phyloP scores from a whole-genome alignment of 2,113 vertebrate species.

The Colius striatus region DNA sequence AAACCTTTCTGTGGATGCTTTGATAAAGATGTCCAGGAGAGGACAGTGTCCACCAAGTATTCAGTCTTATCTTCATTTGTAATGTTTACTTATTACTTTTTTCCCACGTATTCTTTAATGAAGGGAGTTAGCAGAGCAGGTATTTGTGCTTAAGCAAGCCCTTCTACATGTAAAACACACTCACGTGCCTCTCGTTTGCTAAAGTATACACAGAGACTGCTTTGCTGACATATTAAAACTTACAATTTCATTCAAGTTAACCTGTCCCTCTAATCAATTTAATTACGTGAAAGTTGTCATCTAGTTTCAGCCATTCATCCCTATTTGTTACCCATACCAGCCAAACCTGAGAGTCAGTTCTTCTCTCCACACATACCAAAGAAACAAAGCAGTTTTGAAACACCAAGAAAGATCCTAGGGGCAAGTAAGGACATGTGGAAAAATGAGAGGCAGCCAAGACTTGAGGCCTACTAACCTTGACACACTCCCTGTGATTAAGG shows the following conservation, averaged over 20 bases:
- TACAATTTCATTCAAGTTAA: neutral
- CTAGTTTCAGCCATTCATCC: neutral
- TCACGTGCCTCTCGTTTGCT: neutral
- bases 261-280: neutral
- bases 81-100: neutral
- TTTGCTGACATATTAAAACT: neutral
- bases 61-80: neutral
- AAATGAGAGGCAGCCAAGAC: conserved; percentile 10
- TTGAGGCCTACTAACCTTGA: conserved; percentile 6
- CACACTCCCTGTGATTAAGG: neutral
- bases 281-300: neutral
- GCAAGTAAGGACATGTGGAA: neutral
- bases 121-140: neutral
- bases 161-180: neutral
- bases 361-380: neutral
- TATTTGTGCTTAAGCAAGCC: neutral
- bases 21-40: conserved; percentile 25
- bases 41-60: conserved; percentile 28
- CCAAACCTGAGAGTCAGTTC: neutral
- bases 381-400: neutral
- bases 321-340: rapidly evolving
- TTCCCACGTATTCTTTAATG: neutral
- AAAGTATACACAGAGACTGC: neutral
- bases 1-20: neutral
- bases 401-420: neutral